Evolutionary conservation across 2,888 invertebrate species (phyloP), one percentile per base, ranked within the genome.

Genomic region (Synanthedon andrenaeformis): DNA sequence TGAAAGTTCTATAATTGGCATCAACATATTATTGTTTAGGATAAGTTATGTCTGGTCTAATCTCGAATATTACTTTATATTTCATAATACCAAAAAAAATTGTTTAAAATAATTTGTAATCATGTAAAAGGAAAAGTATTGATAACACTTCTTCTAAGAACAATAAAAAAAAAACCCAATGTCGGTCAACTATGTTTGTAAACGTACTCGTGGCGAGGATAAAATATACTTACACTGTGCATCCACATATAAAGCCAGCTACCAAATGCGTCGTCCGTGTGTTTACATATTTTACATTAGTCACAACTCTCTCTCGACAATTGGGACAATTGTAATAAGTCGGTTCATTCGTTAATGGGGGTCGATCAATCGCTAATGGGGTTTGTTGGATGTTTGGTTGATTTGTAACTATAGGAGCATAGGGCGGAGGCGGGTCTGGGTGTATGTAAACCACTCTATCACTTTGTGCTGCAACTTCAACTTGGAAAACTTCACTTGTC

Each of bases 191-290:
- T 35, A 1, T 35, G 6, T 28, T 35, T 35, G 35, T 35, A 35
- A 35, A 35, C 35, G 8, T 8, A 35, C 35, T 35, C 35, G 10
- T 35, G 8, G 35, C 8, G 10, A 35, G 10, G 3, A 35, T 23
- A 5, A 23, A 23, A 23, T 35, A 35, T 60, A 72, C 85, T 80
- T 71, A 85, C 86, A 76, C 62, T 55, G 82, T 79, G 52, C 78
- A 70, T 53, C 86, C 87, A 66, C 79, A 83, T 59, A 86, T 65
- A 56, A 85, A 86, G 51, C 86, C 87, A 60, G 85, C 82, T 19
- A 82, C 53, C 72, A 86, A 68, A 57, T 87, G 85, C 54, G 86
- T 85, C 66, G 75, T 80, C 42, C 68, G 70, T 10, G 85, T 75
- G 62, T 72, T 83, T n/a, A 74, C 70, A 66, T 77, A 74, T 57